phyloP scores from a whole-genome alignment of 64 coral and sea anemone genomes.

The Stichodactyla mertensii region DNA sequence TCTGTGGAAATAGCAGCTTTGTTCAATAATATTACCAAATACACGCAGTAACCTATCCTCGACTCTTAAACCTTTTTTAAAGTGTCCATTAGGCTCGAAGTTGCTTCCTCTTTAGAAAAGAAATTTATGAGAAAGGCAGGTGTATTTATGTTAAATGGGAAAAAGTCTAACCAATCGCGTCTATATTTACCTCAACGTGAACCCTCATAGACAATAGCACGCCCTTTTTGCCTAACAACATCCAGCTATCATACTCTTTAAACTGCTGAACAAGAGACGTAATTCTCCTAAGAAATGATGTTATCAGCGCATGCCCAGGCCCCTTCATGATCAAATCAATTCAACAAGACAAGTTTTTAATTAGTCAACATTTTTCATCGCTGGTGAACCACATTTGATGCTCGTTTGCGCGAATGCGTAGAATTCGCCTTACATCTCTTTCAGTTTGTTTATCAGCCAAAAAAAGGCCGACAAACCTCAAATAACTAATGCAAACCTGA shows the following conservation, averaged over 20 bases:
- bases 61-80: not conserved
- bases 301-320: not conserved
- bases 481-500: too few species aligned
- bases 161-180: not conserved
- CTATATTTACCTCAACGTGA: slow-evolving; percentile 2
- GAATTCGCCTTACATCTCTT: too few species aligned
- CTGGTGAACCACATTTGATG: too few species aligned
- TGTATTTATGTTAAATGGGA: slow-evolving; percentile 10
- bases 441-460: too few species aligned
- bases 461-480: too few species aligned
- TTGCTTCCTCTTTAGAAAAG: not conserved
- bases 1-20: not conserved
- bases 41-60: not conserved
- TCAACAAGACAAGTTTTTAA: too few species aligned
- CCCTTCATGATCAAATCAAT: too few species aligned
- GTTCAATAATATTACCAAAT: not conserved
- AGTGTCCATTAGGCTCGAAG: not conserved
- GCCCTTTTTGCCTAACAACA: not conserved
- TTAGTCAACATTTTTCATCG: too few species aligned
- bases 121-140: not conserved
- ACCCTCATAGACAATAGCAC: not conserved
- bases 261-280: not conserved
- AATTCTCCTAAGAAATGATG: not conserved
- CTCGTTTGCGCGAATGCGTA: too few species aligned
- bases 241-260: not conserved